phyloP scores from a whole-genome alignment of 1,140 invertebrate species.

The Helicoverpa armigera region DNA sequence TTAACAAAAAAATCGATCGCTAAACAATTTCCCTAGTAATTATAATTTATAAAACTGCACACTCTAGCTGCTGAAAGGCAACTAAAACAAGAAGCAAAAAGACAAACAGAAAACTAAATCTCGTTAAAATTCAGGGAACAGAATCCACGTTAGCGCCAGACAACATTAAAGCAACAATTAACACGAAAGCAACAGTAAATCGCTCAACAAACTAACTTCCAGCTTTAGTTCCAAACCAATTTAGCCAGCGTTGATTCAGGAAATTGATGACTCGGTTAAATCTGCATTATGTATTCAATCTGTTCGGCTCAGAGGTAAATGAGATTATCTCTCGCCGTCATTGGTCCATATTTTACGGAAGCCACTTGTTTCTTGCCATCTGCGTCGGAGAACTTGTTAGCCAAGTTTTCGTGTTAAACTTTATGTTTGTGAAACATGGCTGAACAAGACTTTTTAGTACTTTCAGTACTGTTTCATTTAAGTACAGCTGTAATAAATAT shows the following conservation, averaged over 20 bases:
- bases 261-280: constrained; percentile 1
- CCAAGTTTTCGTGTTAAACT: background rate
- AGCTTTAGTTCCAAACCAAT: constrained; percentile 1
- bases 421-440: background rate
- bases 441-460: background rate
- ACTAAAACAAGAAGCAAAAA: constrained; percentile 5
- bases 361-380: constrained; percentile 14
- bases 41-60: too few relatives aligned
- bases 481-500: background rate
- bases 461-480: background rate
- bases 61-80: background rate
- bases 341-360: background rate
- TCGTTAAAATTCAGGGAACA: background rate
- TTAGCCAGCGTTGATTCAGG: constrained; percentile 1
- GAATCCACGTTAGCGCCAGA: background rate
- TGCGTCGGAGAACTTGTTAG: background rate
- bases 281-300: constrained; percentile 5
- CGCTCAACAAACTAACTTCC: background rate
- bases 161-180: background rate
- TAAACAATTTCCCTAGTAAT: background rate
- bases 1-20: background rate
- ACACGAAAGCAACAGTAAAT: constrained; percentile 3
- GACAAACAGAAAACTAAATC: background rate
- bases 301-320: background rate
- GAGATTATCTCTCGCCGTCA: constrained; percentile 2